Evolutionary conservation across 2,113 vertebrate genomes (phyloP).

Genomic region (Syngnathus typhle): DNA sequence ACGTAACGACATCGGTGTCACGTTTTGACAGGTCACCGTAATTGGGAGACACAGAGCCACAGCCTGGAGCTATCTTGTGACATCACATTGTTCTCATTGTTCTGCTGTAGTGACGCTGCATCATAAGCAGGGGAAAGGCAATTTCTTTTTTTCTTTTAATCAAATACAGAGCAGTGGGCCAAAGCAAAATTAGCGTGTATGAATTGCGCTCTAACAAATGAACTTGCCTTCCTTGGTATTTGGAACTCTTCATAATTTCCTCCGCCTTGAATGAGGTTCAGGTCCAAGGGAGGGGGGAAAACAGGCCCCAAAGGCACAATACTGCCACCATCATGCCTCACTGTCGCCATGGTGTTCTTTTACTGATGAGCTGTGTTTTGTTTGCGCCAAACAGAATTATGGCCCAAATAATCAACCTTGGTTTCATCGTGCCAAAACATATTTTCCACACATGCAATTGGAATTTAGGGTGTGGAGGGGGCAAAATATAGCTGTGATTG

Average conservation of each 20-base stretch:
- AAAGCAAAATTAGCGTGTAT: background rate
- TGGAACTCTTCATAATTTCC: background rate
- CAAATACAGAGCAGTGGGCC: background rate
- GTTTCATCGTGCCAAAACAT: too few relatives aligned
- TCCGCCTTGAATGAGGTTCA: background rate
- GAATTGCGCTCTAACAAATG: background rate
- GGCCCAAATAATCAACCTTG: background rate
- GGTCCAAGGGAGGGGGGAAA: background rate
- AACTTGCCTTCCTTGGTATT: background rate
- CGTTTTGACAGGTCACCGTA: constrained; percentile 38
- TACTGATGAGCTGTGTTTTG: background rate
- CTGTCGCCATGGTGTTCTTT: background rate
- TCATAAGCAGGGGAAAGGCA: background rate
- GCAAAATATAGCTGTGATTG: too few relatives aligned
- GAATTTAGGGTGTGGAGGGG: too few relatives aligned
- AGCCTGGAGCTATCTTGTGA: constrained; percentile 4
- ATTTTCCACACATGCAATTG: too few relatives aligned
- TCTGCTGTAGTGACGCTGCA: background rate
- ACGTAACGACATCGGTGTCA: constrained; percentile 22
- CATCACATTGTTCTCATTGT: background rate
- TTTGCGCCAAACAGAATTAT: background rate
- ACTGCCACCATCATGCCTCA: background rate
- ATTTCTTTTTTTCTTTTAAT: background rate
- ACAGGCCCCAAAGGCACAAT: background rate
- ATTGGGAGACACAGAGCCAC: constrained; percentile 15